Percentiles rank a stretch among this genome's conserved stretches.
Conservation (phyloP, 2,113 vertebrate species). For the Charina bottae region DNA sequence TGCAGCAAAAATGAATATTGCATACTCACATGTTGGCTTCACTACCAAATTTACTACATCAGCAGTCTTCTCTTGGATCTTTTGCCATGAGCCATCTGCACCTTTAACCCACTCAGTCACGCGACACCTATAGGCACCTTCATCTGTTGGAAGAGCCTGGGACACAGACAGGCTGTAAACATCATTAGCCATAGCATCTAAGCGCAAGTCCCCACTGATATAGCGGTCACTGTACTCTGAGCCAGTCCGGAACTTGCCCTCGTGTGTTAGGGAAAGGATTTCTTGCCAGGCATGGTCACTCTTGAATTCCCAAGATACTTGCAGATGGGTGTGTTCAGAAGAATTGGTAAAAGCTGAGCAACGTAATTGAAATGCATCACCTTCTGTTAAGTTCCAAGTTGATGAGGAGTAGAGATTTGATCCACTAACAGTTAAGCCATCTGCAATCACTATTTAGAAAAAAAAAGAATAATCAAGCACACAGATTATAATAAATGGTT, state of each 20-base stretch:
- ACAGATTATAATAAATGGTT: slow-evolving; percentile 16
- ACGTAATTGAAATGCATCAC: slow-evolving; percentile 82
- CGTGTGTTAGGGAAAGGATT: slow-evolving; percentile 83
- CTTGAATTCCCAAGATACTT: slow-evolving; percentile 84
- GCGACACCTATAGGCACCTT: slow-evolving; percentile 83
- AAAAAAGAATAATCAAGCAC: background rate
- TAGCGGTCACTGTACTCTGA: slow-evolving; percentile 78
- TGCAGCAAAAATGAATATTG: slow-evolving; percentile 37
- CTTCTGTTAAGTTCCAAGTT: slow-evolving; percentile 75
- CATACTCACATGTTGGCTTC: slow-evolving; percentile 82
- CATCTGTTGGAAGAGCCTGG: slow-evolving; percentile 71
- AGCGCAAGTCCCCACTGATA: slow-evolving; percentile 76
- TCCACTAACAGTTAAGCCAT: slow-evolving; percentile 80
- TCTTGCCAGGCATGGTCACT: slow-evolving; percentile 55
- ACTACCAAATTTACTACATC: slow-evolving; percentile 81
- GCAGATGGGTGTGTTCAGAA: slow-evolving; percentile 82
- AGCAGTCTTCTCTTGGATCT: slow-evolving; percentile 83
- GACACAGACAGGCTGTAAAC: slow-evolving; percentile 79
- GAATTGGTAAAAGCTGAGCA: slow-evolving; percentile 78
- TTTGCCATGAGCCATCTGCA: slow-evolving; percentile 79
- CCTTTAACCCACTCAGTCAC: slow-evolving; percentile 87
- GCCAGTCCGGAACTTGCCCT: slow-evolving; percentile 76
- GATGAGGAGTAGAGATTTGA: slow-evolving; percentile 46
- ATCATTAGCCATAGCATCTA: slow-evolving; percentile 79
- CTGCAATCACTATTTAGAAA: slow-evolving; percentile 79